Conservation (phyloP, 2,888 invertebrate species). For the Brachylomia viminalis region DNA sequence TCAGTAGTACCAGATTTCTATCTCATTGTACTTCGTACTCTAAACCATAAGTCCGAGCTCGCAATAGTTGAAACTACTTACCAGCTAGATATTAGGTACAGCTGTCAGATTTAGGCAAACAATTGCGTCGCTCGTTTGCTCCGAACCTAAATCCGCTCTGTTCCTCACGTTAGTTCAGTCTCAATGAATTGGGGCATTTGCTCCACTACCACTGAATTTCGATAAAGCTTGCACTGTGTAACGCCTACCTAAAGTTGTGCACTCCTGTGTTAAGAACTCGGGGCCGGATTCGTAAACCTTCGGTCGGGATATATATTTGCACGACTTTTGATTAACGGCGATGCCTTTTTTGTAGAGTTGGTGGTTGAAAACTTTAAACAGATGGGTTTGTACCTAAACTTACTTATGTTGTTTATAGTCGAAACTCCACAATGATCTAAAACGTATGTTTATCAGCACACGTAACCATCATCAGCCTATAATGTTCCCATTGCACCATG, state of each 20-base stretch:
- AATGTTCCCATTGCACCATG: too few species aligned
- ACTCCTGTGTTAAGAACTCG: conserved; percentile 38
- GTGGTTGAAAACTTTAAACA: conserved; percentile 5
- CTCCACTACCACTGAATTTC: conserved; percentile 72
- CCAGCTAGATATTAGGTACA: conserved; percentile 78
- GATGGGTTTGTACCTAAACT: not conserved
- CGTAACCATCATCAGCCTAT: too few species aligned
- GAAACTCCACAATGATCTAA: not conserved
- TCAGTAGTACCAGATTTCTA: not conserved
- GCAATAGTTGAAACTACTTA: conserved; percentile 64
- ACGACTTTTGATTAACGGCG: conserved; percentile 30
- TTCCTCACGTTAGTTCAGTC: conserved; percentile 86
- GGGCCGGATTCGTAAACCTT: conserved; percentile 55
- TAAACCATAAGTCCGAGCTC: conserved; percentile 28
- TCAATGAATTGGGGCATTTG: conserved; percentile 81
- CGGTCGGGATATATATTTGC: conserved; percentile 38
- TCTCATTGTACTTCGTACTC: not conserved
- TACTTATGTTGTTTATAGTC: not conserved
- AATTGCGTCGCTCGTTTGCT: conserved; percentile 79
- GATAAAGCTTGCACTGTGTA: conserved; percentile 61
- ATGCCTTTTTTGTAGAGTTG: conserved; percentile 14
- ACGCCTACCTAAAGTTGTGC: conserved; percentile 61
- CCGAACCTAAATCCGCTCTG: conserved; percentile 76
- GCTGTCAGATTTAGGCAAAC: conserved; percentile 86
- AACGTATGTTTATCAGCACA: too few species aligned